These are phyloP conservation scores for Leucoma salicis DNA, from an alignment of 2,888 invertebrate genomes.

Conservation along the genomic window DNA sequence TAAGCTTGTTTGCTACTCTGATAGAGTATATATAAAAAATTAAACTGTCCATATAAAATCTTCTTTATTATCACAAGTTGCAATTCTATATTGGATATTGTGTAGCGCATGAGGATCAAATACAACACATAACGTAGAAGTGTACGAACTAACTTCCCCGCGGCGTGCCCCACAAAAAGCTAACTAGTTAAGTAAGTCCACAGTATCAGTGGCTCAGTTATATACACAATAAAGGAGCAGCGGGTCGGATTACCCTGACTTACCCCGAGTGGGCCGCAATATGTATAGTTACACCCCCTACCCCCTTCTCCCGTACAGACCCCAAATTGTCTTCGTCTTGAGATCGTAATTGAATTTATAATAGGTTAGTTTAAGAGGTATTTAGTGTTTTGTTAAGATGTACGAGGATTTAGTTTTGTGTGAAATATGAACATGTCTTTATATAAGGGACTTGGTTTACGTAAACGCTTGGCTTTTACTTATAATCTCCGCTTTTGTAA, in stretches of 20 bases:
- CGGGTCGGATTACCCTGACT: slow-evolving; percentile 58
- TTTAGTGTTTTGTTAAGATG: slow-evolving; percentile 58
- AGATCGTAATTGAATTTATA: slow-evolving; percentile 78
- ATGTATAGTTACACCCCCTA: slow-evolving; percentile 52
- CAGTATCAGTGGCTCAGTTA: slow-evolving; percentile 35
- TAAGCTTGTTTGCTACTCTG: no score
- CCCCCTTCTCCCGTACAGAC: slow-evolving; percentile 16
- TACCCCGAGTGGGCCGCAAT: slow-evolving; percentile 63
- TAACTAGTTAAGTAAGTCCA: slow-evolving; percentile 23
- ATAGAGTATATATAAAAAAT: no score
- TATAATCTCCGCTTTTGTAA: not conserved
- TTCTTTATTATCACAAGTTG: no score
- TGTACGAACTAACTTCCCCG: no score
- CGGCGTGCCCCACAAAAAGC: no score
- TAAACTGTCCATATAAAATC: no score
- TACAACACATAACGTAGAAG: no score
- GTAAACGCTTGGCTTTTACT: slow-evolving; percentile 1
- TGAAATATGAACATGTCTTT: slow-evolving; percentile 24
- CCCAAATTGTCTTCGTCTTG: slow-evolving; percentile 70
- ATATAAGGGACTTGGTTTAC: slow-evolving; percentile 15
- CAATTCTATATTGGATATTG: no score
- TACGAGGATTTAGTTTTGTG: slow-evolving; percentile 24
- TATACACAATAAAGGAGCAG: slow-evolving; percentile 57
- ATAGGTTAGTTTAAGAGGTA: slow-evolving; percentile 73
- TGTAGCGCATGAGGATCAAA: no score